Base-by-base conservation (phyloP, 1,140 invertebrate genomes). In the Cydia splendana region DNA sequence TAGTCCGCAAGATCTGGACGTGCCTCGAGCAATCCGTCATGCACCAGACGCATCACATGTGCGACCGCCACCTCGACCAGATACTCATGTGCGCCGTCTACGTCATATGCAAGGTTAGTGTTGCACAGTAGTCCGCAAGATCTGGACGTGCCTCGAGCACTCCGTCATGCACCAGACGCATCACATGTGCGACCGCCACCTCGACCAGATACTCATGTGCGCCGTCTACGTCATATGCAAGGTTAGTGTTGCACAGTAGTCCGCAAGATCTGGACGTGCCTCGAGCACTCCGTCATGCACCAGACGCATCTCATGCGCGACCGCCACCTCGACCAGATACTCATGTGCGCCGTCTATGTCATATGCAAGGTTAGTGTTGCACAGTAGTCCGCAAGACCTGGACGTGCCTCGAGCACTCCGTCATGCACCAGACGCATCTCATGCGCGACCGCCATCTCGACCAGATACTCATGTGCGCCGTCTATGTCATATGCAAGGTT, bases 181-280 rank as follows among this genome's bases (percentile, higher is more conserved):
- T 76, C 92, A 99, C 6, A 97, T 99, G 96, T 94, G 95, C 80
- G 98, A 99, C 92, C 94, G 99, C 12, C 98, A 99, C 94, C 94
- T 99, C 20, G 99, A 99, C 94, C 99, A 99, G 94, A 95, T 99
- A 77, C 94, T 99, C n/a, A 99, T 99, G 98, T 99, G 99, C 94
- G 96, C 98, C 79, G 96, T 99, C 78, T 99, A 99, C 93, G 97
- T 99, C 65, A 97, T 99, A 79, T 98, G 97, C 84, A 99, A 98
- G 94, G 96, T 99, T 79, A 93, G 93, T 79, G 18, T 42, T 42
- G 38, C 7, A 42, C 38, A 10, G 38, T 38, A 38, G 34, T 38
- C 6, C 94, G 96, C 73, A 98, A 98, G 92, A 98, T 99, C 78
- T 99, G 98, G 98, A 99, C 98, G 0, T 98, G 98, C 83, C 98